phyloP scores from a whole-genome alignment of 2,888 invertebrate genomes.

The Hyposoter didymator region DNA sequence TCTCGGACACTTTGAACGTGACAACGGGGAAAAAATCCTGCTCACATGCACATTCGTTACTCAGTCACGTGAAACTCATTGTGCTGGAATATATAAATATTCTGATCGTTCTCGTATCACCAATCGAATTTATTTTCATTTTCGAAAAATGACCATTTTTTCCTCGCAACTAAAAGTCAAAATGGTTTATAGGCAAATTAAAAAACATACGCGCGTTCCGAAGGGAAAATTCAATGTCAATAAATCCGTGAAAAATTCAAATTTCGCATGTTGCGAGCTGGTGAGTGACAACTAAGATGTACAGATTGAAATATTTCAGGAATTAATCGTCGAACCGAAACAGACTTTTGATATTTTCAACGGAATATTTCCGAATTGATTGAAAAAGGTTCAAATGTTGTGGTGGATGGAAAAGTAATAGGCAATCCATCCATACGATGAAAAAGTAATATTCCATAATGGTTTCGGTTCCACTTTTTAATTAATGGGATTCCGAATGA shows the following conservation, averaged over 20 bases:
- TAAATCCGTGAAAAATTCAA: not conserved
- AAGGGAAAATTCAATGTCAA: not conserved
- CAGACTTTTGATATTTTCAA: not conserved
- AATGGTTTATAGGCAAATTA: not conserved
- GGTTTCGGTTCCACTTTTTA: not conserved
- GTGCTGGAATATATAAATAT: slow-evolving; percentile 13
- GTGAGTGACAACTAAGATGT: not conserved
- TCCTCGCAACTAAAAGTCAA: not conserved
- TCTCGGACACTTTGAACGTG: slow-evolving; percentile 65
- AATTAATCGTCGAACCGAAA: not conserved
- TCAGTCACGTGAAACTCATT: slow-evolving; percentile 28
- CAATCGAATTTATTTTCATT: slow-evolving; percentile 13
- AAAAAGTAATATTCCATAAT: not conserved
- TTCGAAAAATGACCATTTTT: not conserved
- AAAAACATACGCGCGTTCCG: not conserved
- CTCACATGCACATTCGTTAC: slow-evolving; percentile 49
- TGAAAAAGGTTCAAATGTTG: not conserved
- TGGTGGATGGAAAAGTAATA: not conserved
- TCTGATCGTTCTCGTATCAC: not conserved
- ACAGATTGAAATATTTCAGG: not conserved
- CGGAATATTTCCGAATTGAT: not conserved
- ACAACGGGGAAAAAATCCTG: slow-evolving; percentile 47
- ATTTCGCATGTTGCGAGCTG: not conserved
- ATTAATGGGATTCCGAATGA: not conserved
- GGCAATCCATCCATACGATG: not conserved